phyloP scores from a whole-genome alignment of 1,140 invertebrate species.

The Linepithema humile region DNA sequence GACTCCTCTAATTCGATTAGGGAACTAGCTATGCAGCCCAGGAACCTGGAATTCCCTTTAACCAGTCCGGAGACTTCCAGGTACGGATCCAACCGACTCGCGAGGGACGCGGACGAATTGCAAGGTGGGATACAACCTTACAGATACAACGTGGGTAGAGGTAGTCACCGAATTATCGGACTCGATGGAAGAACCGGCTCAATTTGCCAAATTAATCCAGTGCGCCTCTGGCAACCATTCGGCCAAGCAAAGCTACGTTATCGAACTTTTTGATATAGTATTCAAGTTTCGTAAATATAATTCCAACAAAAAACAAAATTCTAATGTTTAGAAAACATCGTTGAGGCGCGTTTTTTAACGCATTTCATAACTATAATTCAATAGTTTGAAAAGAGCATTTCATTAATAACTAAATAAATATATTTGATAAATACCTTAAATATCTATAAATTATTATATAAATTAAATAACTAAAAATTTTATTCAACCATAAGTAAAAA shows the following conservation, averaged over 20 bases:
- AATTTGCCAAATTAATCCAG: slow-evolving; percentile 84
- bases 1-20: slow-evolving; percentile 84
- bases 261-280: slow-evolving; percentile 75
- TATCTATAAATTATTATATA: neutral
- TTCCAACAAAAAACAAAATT: neutral
- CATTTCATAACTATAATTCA: neutral
- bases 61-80: slow-evolving; percentile 67
- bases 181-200: slow-evolving; percentile 83
- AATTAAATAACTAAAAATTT: neutral
- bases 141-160: slow-evolving; percentile 23
- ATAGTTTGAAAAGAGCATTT: neutral
- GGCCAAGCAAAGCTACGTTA: slow-evolving; percentile 59
- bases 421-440: neutral
- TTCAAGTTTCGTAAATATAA: slow-evolving; percentile 46
- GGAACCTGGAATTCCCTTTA: slow-evolving; percentile 75
- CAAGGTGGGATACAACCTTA: slow-evolving; percentile 40
- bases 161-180: slow-evolving; percentile 81
- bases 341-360: neutral
- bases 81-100: slow-evolving; percentile 63
- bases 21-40: slow-evolving; percentile 78
- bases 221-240: slow-evolving; percentile 33
- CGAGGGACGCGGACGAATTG: slow-evolving; percentile 42
- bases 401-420: slow-evolving; percentile 3
- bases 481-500: neutral
- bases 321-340: neutral